phyloP scores from a whole-genome alignment of 2,888 invertebrate species.

The Pinctada fucata region DNA sequence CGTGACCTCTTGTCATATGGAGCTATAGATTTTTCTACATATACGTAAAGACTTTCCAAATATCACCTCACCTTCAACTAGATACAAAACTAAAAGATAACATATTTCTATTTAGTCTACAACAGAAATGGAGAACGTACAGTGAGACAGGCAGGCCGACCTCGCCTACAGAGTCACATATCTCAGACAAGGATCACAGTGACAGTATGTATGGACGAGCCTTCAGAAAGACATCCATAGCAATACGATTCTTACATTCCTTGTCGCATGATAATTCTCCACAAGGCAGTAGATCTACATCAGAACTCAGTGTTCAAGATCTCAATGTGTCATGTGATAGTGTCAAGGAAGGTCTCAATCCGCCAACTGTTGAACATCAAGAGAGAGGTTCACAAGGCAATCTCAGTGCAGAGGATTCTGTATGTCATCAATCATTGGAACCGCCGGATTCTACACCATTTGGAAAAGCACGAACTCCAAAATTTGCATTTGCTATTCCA shows the following conservation, averaged over 20 bases:
- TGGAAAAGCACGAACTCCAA: slow-evolving; percentile 1
- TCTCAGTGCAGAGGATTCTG: no score
- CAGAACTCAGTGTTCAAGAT: slow-evolving; percentile 38
- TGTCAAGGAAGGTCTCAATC: slow-evolving; percentile 15
- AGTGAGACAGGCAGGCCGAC: slow-evolving; percentile 49
- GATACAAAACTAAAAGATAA: not conserved
- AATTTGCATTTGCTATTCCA: slow-evolving; percentile 39
- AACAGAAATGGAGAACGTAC: slow-evolving; percentile 43
- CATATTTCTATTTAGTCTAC: slow-evolving; percentile 48
- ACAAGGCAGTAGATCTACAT: slow-evolving; percentile 28
- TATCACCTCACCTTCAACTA: no score
- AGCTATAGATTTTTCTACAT: no score
- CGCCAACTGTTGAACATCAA: not conserved
- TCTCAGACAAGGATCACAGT: slow-evolving; percentile 49
- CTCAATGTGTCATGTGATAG: slow-evolving; percentile 40
- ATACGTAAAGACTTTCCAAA: no score
- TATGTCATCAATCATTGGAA: no score
- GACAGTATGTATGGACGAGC: slow-evolving; percentile 59
- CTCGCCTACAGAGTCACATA: slow-evolving; percentile 57
- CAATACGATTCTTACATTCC: slow-evolving; percentile 50
- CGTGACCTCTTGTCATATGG: no score
- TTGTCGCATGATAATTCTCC: slow-evolving; percentile 38
- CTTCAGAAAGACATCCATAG: slow-evolving; percentile 54
- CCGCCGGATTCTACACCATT: no score
- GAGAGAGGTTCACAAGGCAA: not conserved